Conservation (phyloP, 2,888 invertebrate species). For the Andrena praecox region DNA sequence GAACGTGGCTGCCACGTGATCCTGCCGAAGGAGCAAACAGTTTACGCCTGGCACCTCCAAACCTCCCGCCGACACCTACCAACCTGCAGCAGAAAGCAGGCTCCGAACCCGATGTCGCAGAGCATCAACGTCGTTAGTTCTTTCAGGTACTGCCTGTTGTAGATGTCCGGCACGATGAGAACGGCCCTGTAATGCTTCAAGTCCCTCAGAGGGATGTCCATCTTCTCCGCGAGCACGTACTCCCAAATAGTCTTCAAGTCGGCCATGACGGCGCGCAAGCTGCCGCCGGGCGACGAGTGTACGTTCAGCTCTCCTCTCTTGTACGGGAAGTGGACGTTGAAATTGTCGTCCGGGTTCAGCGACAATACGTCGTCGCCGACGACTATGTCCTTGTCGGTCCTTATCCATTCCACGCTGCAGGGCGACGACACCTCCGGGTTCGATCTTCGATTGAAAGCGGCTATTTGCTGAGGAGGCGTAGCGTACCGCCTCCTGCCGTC, state of each 20-base stretch:
- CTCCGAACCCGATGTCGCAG: conserved; percentile 93
- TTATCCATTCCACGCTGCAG: conserved; percentile 88
- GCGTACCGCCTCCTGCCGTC: conserved; percentile 93
- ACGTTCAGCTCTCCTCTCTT: conserved; percentile 94
- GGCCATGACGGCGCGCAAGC: conserved; percentile 92
- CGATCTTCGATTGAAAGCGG: conserved; percentile 93
- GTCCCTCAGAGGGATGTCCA: conserved; percentile 90
- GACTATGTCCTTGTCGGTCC: conserved; percentile 88
- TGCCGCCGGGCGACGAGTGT: conserved; percentile 94
- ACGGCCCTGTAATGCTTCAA: conserved; percentile 94
- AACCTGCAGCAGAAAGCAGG: conserved; percentile 93
- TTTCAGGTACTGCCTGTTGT: conserved; percentile 93
- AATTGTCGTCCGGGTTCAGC: conserved; percentile 89
- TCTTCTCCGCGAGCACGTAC: conserved; percentile 90
- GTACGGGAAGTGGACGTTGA: conserved; percentile 96
- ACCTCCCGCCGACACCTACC: neutral
- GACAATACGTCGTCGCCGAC: conserved; percentile 92
- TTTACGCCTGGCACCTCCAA: neutral
- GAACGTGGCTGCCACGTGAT: conserved; percentile 94
- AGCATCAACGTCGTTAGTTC: conserved; percentile 93
- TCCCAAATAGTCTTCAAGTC: conserved; percentile 96
- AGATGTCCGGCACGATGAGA: conserved; percentile 95
- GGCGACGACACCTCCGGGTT: conserved; percentile 89
- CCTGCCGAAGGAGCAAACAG: conserved; percentile 84
- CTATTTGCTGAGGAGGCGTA: conserved; percentile 95